Evolutionary conservation across 2,797 vertebrate species (phyloP), one percentile per base, ranked within the genome.

Genomic region (Rhodeus uyekii): DNA sequence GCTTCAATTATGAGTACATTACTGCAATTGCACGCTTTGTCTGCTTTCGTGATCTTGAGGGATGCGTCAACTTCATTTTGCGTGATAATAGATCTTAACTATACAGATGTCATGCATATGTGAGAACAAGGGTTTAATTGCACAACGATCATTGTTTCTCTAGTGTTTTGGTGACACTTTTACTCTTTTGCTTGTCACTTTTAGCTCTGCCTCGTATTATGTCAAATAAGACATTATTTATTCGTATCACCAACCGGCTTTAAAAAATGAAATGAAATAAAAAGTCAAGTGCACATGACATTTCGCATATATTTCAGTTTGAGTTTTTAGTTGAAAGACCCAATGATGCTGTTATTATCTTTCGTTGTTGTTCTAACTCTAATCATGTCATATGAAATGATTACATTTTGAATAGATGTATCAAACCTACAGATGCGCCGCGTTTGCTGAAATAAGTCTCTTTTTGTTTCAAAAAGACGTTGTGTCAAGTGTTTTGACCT

Each of bases 21-120:
- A 50, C 22, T 48, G 14, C 32, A 14, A 73, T 3, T 27, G 16
- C 10, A 77, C 34, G 42, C 78, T 81, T 85, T 36, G 18, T 65
- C 27, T 8, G 39, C 38, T 64, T 76, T 50, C 32, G 22, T 24
- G 44, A 80, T 19, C 67, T 76, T 19, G 36, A 78, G 38, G 22
- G 36, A 36, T 36, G 67, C 18, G 13, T 18, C 14, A 36, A 27
- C n/a, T 18, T 61, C 3, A 16, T 32, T 71, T 39, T 42, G 19
- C 29, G 46, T 5, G 9, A 34, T 65, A 22, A 32, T 39, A 55
- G 46, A 79, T 29, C 24, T 55, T 6, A 80, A 46, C 32, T 12
- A 3, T 44, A n/a, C 29, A 44, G 19, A 32, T 14, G 50, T 38
- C n/a, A 14, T 27, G 0, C n/a, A n/a, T 77, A 29, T 39, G 44